Evolutionary conservation across 2,113 vertebrate genomes (phyloP).

Genomic region (Xiphias gladius): DNA sequence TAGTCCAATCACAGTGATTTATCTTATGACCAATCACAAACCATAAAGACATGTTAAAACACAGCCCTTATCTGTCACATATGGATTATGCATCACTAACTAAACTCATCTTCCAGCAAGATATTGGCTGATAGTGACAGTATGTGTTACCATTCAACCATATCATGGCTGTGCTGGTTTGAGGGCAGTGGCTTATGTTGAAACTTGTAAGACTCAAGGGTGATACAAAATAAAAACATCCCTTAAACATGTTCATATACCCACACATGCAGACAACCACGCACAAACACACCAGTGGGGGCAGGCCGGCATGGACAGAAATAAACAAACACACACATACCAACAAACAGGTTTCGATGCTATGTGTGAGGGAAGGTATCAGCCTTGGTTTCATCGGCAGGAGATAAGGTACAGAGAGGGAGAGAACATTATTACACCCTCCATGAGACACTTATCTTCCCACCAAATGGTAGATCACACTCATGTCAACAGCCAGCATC

Average conservation of each 20-base stretch:
- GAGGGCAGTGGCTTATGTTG: slow-evolving; percentile 43
- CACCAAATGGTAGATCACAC: slow-evolving; percentile 79
- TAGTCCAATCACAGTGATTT: slow-evolving; percentile 11
- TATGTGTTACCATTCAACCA: slow-evolving; percentile 34
- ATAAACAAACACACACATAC: slow-evolving; percentile 42
- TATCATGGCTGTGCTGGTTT: slow-evolving; percentile 22
- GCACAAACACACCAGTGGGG: neutral
- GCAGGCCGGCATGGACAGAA: slow-evolving; percentile 22
- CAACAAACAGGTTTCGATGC: slow-evolving; percentile 44
- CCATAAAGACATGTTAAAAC: neutral
- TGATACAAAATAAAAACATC: slow-evolving; percentile 51
- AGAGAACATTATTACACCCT: slow-evolving; percentile 83
- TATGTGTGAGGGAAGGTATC: slow-evolving; percentile 59
- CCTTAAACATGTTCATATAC: slow-evolving; percentile 17
- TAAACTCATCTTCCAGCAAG: slow-evolving; percentile 51
- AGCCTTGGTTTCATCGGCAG: slow-evolving; percentile 72
- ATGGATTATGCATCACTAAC: slow-evolving; percentile 42
- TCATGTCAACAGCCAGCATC: slow-evolving; percentile 82
- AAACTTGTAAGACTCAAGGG: slow-evolving; percentile 53
- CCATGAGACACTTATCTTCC: slow-evolving; percentile 80
- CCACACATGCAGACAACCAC: slow-evolving; percentile 12
- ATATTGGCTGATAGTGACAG: slow-evolving; percentile 22
- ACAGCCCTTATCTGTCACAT: slow-evolving; percentile 14
- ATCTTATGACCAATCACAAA: neutral
- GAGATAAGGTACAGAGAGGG: slow-evolving; percentile 71